Percentiles rank a stretch among this genome's conserved stretches.
These are phyloP conservation scores for Sphaerophoria rueppellii DNA, from an alignment of 2,888 invertebrate genomes.

Conservation along the genomic window DNA sequence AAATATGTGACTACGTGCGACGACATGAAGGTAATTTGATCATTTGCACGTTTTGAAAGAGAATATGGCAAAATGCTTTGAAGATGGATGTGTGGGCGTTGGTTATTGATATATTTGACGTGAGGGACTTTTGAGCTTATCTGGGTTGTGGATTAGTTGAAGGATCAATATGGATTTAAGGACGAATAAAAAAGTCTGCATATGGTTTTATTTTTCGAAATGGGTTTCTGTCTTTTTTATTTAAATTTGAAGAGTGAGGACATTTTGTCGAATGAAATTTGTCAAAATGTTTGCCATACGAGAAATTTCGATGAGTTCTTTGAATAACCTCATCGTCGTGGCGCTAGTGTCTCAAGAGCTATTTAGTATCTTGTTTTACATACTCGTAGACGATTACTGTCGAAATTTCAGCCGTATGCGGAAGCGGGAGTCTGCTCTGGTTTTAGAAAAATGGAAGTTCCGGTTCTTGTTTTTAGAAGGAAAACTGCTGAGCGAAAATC, in stretches of 20 bases:
- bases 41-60: conserved; percentile 12
- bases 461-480: no score
- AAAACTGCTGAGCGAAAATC: no score
- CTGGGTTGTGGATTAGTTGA: not conserved
- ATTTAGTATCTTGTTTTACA: no score
- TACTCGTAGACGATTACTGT: no score
- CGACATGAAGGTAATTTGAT: conserved; percentile 20
- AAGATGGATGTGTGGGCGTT: not conserved
- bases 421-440: no score
- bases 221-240: not conserved
- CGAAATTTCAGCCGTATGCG: no score
- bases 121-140: conserved; percentile 8
- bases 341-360: no score
- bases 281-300: no score
- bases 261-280: not conserved
- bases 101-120: conserved; percentile 31
- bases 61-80: not conserved
- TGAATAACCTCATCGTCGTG: no score
- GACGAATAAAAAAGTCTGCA: not conserved
- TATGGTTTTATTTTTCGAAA: not conserved
- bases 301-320: no score
- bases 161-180: not conserved
- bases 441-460: no score
- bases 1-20: not conserved
- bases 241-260: not conserved